A percentile compares a stretch with the other conserved stretches of the same genome.
phyloP scores from a whole-genome alignment of 1,140 invertebrate species.

The Protaetia brevitarsis region DNA sequence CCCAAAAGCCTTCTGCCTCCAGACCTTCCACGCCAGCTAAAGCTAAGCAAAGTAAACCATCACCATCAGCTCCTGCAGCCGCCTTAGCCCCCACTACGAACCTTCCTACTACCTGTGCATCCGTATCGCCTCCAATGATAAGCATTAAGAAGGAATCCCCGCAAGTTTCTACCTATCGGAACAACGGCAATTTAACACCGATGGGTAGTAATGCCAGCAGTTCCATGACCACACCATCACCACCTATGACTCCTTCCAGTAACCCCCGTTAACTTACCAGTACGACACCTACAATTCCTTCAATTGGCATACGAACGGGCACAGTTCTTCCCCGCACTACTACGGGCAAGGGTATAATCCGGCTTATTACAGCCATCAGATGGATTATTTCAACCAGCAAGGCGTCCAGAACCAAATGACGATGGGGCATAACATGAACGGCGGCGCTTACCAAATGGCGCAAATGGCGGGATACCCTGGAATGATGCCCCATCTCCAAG shows the following conservation, averaged over 20 bases:
- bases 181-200: constrained; percentile 58
- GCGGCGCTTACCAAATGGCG: constrained; percentile 33
- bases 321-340: constrained; percentile 54
- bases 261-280: constrained; percentile 52
- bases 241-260: constrained; percentile 57
- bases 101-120: constrained; percentile 41
- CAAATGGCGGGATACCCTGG: constrained; percentile 35
- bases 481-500: constrained; percentile 29
- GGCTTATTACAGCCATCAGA: constrained; percentile 54
- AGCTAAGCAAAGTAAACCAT: constrained; percentile 33
- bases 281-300: constrained; percentile 56
- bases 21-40: constrained; percentile 41
- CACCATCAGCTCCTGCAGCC: constrained; percentile 44
- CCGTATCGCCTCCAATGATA: constrained; percentile 37
- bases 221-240: constrained; percentile 62
- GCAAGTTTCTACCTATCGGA: constrained; percentile 30
- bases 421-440: constrained; percentile 33
- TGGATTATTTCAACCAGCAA: constrained; percentile 62
- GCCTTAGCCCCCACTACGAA: constrained; percentile 33
- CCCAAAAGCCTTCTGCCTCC: constrained; percentile 52
- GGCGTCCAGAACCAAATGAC: constrained; percentile 37
- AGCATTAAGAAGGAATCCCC: constrained; percentile 40
- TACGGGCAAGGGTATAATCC: constrained; percentile 60
- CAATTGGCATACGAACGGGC: constrained; percentile 52
- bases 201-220: constrained; percentile 62